A percentile compares a stretch with the other conserved stretches of the same genome.
phyloP scores from a whole-genome alignment of 2,888 invertebrate species.

The Eupithecia subfuscata region DNA sequence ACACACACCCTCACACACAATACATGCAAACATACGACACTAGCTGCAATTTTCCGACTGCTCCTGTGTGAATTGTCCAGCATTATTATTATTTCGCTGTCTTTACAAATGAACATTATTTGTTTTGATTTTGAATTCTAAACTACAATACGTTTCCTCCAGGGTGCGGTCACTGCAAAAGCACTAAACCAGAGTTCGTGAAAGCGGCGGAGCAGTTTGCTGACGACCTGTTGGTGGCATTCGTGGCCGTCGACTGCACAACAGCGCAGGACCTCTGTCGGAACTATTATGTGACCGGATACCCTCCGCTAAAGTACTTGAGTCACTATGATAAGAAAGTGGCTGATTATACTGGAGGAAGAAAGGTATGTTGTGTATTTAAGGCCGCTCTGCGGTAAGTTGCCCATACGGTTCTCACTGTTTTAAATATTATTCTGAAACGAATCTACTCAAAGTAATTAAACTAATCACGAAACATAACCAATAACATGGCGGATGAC shows the following conservation, averaged over 20 bases:
- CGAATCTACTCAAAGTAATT: too few species aligned
- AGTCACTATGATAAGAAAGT: conserved; percentile 90
- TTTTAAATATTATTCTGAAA: too few species aligned
- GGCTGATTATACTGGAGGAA: conserved; percentile 88
- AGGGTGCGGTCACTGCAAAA: conserved; percentile 97
- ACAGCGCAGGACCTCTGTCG: conserved; percentile 86
- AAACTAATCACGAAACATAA: too few species aligned
- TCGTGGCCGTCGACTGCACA: conserved; percentile 94
- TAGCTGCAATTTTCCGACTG: too few species aligned
- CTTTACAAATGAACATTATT: too few species aligned
- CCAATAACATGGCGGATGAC: too few species aligned
- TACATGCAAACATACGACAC: too few species aligned
- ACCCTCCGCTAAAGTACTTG: conserved; percentile 94
- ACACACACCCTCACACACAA: too few species aligned
- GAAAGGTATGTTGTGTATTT: conserved; percentile 81
- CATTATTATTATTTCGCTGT: too few species aligned
- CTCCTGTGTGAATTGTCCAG: too few species aligned
- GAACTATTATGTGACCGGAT: conserved; percentile 89
- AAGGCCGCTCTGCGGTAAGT: too few species aligned
- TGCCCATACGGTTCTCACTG: too few species aligned
- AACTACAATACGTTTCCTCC: conserved; percentile 29
- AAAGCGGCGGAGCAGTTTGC: conserved; percentile 89
- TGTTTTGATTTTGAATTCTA: not conserved
- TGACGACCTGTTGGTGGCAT: conserved; percentile 90
- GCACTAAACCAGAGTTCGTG: conserved; percentile 90